A percentile compares a stretch with the other conserved stretches of the same genome.
These are phyloP conservation scores for Scyliorhinus canicula DNA, from an alignment of 2,797 vertebrate species.

Conservation along the genomic window DNA sequence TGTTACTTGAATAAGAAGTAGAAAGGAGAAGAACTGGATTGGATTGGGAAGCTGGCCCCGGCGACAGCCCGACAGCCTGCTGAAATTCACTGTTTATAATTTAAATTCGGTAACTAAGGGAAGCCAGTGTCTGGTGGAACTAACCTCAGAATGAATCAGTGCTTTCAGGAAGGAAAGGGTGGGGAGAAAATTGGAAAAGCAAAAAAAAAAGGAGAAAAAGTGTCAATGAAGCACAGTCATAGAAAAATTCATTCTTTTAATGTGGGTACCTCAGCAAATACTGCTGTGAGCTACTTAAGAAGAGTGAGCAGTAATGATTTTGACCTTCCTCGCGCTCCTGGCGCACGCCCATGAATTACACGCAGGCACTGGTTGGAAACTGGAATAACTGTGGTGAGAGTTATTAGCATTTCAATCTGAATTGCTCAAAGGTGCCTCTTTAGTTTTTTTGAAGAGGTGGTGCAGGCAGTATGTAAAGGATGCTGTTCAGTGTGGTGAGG, in stretches of 20 bases:
- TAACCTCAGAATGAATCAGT: neutral
- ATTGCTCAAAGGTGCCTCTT: conserved; percentile 20
- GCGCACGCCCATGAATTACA: neutral
- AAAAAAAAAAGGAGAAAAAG: neutral
- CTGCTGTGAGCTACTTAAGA: neutral
- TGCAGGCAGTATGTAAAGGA: neutral
- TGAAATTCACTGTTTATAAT: neutral
- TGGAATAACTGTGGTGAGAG: neutral
- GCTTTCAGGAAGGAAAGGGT: neutral
- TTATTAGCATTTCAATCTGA: conserved; percentile 21
- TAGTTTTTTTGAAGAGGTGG: neutral
- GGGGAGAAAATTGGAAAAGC: neutral
- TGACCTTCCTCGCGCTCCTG: neutral
- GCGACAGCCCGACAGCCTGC: too few relatives aligned
- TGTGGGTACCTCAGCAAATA: neutral
- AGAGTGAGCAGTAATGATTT: conserved; percentile 6
- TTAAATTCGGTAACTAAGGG: neutral
- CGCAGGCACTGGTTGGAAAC: neutral
- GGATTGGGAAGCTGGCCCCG: too few relatives aligned
- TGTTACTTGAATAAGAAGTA: neutral
- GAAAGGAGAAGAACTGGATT: neutral
- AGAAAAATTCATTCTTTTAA: conserved; percentile 13
- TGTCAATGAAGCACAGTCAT: neutral
- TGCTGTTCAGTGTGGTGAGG: neutral
- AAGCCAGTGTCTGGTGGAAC: neutral